Conservation (phyloP, 2,888 invertebrate species). For the Capitulum mitella region DNA sequence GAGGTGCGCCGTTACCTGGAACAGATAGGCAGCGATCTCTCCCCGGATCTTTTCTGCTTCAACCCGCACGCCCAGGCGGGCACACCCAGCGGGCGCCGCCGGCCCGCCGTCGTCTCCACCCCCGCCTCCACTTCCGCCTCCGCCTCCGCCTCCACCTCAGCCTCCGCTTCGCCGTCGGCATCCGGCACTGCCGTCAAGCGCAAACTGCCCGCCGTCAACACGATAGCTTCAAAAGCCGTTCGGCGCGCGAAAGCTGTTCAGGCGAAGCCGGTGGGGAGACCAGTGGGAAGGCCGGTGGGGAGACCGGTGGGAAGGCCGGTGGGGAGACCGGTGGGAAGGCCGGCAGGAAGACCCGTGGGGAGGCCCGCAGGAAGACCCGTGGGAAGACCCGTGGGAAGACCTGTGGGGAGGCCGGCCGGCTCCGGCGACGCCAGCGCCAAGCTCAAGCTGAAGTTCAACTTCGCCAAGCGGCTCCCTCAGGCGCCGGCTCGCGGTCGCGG, state of each 20-base stretch:
- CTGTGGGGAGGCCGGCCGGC: neutral
- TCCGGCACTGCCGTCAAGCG: neutral
- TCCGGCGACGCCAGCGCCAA: neutral
- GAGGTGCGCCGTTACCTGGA: slow-evolving; percentile 32
- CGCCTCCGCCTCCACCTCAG: neutral
- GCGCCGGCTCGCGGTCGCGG: neutral
- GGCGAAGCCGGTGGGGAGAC: neutral
- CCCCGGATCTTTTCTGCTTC: slow-evolving; percentile 30
- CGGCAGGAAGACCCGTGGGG: no score
- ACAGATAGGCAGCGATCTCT: slow-evolving; percentile 28
- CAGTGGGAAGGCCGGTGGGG: no score
- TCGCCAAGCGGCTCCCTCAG: neutral
- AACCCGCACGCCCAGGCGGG: slow-evolving; percentile 5
- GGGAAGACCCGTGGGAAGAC: no score
- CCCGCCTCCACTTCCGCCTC: no score
- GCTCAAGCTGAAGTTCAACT: slow-evolving; percentile 7
- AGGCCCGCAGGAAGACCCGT: no score
- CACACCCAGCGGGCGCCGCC: neutral
- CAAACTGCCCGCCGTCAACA: neutral
- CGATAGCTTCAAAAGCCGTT: neutral
- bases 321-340: no score
- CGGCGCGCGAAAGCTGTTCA: neutral
- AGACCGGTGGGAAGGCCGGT: no score
- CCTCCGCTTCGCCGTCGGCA: neutral
- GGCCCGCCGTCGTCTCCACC: no score